Evolutionary conservation across 2,888 invertebrate species (phyloP).

Genomic region (Metacarcinus magister): DNA sequence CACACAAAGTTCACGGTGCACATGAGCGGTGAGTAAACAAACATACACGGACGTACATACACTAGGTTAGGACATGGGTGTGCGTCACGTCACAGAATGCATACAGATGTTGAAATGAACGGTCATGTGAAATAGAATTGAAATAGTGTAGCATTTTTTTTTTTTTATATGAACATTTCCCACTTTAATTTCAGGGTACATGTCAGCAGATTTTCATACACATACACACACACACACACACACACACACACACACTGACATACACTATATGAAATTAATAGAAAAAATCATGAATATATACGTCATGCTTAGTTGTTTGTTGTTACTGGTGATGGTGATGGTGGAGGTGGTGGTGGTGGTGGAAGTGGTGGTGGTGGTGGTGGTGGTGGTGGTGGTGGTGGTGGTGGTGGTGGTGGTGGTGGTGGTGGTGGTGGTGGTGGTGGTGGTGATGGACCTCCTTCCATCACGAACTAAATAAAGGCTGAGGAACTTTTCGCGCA

Average conservation of each 20-base stretch:
- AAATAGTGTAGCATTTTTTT: not conserved
- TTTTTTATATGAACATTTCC: not conserved
- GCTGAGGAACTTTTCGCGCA: not conserved
- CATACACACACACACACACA: slow-evolving; percentile 40
- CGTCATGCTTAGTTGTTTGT: not conserved
- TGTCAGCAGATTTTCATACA: slow-evolving; percentile 31
- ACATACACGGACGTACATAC: not conserved
- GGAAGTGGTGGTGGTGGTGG: not conserved
- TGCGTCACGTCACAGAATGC: not conserved
- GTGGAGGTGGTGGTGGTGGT: not conserved
- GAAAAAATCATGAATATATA: not conserved
- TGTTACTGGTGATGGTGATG: not conserved
- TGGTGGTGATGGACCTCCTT: not conserved
- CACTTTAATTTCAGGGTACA: not conserved
- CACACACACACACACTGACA: not conserved
- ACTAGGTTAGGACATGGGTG: not conserved
- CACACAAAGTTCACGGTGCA: not conserved
- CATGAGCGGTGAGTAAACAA: not conserved
- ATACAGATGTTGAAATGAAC: not conserved
- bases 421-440: not conserved
- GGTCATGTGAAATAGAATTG: not conserved
- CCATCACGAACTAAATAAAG: not conserved
- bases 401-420: not conserved
- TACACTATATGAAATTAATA: not conserved
- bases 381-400: not conserved